Evolutionary conservation across 2,888 invertebrate genomes (phyloP), one percentile per base, ranked within the genome.

Genomic region (Polyploca ridens): DNA sequence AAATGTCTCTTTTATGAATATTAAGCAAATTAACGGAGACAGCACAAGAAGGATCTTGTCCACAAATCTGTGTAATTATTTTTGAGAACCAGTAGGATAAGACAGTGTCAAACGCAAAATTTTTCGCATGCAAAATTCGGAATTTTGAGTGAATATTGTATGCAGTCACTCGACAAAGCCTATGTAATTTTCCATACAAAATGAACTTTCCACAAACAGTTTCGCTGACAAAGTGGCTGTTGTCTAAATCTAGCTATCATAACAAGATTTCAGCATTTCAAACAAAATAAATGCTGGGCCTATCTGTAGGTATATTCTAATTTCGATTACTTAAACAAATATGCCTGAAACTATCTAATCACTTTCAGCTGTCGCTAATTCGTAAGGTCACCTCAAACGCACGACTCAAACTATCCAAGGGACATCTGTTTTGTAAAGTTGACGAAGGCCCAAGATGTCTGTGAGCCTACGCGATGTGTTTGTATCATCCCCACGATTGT

Each of bases 401-500:
- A 41, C 60, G 60, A 14, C 38, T 41, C 19, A 41, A 41, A 61
- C 61, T 61, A 41, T 61, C 41, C 44, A 4, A 41, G 61, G 14
- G 61, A 13, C 61, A 41, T 61, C 61, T 41, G 61, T 61, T 27
- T 13, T 41, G 19, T 41, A 19, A 61, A 61, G 1, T 19, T 19
- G 44, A 61, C 19, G 41, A 61, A 61, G 7, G 44, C 49, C 46
- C 10, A 49, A 49, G 49, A 49, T 8, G 49, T 5, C 16, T 7
- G 49, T 16, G 5, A 16, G n/a, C 54, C 54, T 10, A 19, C n/a
- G 54, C 54, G 54, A 54, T 54, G 54, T 49, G 49, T 54, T 19
- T 19, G 54, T 19, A 19, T 54, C 54, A 4, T 54, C 19, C 7
- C 19, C 14, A 7, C 54, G 10, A 54, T 54, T 54, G 54, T 54